A percentile compares a stretch with the other conserved stretches of the same genome.
These are phyloP conservation scores for Drosophila anceps DNA, from an alignment of 2,888 invertebrate genomes.

Conservation along the genomic window DNA sequence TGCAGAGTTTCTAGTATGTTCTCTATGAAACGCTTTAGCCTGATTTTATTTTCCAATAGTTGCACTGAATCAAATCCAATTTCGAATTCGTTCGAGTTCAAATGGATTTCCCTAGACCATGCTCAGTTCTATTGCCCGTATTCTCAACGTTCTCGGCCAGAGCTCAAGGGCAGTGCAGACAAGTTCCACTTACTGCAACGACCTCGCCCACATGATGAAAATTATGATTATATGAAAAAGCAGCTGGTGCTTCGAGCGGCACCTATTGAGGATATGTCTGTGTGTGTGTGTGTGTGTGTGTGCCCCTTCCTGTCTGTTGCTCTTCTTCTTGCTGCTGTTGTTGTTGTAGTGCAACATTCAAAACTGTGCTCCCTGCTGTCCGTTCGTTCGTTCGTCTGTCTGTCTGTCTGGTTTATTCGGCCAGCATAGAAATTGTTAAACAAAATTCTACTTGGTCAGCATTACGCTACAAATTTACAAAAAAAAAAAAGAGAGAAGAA, in stretches of 20 bases:
- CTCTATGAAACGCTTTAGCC: neutral
- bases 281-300: constrained; percentile 29
- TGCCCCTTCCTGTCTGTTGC: constrained; percentile 39
- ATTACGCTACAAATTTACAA: constrained; percentile 81
- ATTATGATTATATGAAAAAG: constrained; percentile 60
- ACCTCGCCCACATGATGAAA: constrained; percentile 58
- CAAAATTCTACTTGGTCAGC: constrained; percentile 81
- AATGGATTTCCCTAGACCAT: neutral
- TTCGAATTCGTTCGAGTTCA: neutral
- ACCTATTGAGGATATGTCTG: constrained; percentile 65
- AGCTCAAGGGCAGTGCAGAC: constrained; percentile 24
- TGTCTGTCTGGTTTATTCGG: constrained; percentile 51
- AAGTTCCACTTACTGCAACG: constrained; percentile 48
- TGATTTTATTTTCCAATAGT: neutral
- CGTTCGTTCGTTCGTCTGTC: constrained; percentile 30
- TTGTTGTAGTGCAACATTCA: constrained; percentile 46
- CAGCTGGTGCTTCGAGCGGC: constrained; percentile 69
- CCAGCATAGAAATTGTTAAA: constrained; percentile 67
- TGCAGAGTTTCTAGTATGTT: neutral
- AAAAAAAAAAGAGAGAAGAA: constrained; percentile 22
- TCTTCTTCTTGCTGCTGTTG: constrained; percentile 8
- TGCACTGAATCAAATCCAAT: neutral
- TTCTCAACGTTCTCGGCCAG: neutral
- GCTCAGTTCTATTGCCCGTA: constrained; percentile 15
- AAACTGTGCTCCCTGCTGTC: constrained; percentile 51